A percentile compares a stretch with the other conserved stretches of the same genome.
phyloP scores from a whole-genome alignment of 2,113 vertebrate species.

The Bubo bubo region DNA sequence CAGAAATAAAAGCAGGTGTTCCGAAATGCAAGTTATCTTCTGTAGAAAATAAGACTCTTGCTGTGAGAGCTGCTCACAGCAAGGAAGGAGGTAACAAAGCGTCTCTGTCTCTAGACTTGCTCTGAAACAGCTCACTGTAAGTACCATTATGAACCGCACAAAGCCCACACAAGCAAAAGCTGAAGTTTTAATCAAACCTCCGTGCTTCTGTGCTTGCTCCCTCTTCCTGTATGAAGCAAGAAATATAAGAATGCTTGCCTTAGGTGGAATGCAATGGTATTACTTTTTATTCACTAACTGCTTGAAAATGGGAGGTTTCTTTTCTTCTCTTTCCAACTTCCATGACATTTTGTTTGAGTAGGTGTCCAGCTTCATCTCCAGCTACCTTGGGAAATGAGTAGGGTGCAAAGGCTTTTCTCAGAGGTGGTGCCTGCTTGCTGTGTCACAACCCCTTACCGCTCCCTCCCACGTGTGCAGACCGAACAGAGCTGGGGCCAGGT shows the following conservation, averaged over 20 bases:
- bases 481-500: background rate
- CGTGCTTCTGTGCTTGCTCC: background rate
- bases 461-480: background rate
- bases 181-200: background rate
- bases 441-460: background rate
- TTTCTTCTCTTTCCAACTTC: background rate
- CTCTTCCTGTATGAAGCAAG: background rate
- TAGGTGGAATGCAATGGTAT: background rate
- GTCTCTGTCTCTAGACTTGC: background rate
- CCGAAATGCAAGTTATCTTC: background rate
- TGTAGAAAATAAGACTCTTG: background rate
- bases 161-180: background rate
- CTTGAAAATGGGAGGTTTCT: background rate
- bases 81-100: background rate
- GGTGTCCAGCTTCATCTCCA: background rate
- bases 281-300: background rate
- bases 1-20: background rate
- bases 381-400: background rate
- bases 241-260: background rate
- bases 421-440: background rate
- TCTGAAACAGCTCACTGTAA: background rate
- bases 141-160: background rate
- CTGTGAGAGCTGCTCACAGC: background rate
- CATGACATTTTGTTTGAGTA: background rate
- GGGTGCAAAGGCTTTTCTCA: background rate